A percentile compares a stretch with the other conserved stretches of the same genome.
phyloP scores from a whole-genome alignment of 2,888 invertebrate genomes.

The Bhutanitis thaidina region DNA sequence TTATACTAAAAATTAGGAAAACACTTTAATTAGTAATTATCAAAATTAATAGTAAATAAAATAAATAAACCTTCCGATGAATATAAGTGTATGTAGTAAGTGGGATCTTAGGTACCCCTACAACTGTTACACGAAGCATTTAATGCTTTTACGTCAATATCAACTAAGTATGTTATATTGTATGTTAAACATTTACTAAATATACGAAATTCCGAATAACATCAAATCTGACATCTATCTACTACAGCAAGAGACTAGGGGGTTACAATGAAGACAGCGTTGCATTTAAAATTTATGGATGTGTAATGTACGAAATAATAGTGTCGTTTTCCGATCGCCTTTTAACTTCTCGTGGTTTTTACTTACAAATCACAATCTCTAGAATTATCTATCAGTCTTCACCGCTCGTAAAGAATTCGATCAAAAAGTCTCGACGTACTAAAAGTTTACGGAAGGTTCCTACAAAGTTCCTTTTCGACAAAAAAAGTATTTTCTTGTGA shows the following conservation, averaged over 20 bases:
- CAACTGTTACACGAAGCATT: slow-evolving; percentile 59
- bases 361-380: slow-evolving; percentile 65
- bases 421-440: slow-evolving; percentile 52
- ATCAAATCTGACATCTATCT: slow-evolving; percentile 67
- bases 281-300: slow-evolving; percentile 72
- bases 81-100: slow-evolving; percentile 33
- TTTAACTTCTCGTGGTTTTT: slow-evolving; percentile 53
- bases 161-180: slow-evolving; percentile 59
- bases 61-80: slow-evolving; percentile 22
- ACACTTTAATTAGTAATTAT: slow-evolving; percentile 33
- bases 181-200: slow-evolving; percentile 59
- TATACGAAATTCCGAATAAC: slow-evolving; percentile 66
- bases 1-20: slow-evolving; percentile 42
- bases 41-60: slow-evolving; percentile 31
- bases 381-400: slow-evolving; percentile 76
- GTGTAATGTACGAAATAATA: slow-evolving; percentile 54
- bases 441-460: slow-evolving; percentile 63
- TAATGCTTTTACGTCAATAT: slow-evolving; percentile 62
- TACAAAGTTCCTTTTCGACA: slow-evolving; percentile 50
- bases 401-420: slow-evolving; percentile 70
- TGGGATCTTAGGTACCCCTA: slow-evolving; percentile 58
- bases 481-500: slow-evolving; percentile 56
- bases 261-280: slow-evolving; percentile 63
- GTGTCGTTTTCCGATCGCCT: slow-evolving; percentile 55
- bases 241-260: slow-evolving; percentile 68